Conservation (phyloP, 2,113 vertebrate genomes). For the Hyaena hyaena region DNA sequence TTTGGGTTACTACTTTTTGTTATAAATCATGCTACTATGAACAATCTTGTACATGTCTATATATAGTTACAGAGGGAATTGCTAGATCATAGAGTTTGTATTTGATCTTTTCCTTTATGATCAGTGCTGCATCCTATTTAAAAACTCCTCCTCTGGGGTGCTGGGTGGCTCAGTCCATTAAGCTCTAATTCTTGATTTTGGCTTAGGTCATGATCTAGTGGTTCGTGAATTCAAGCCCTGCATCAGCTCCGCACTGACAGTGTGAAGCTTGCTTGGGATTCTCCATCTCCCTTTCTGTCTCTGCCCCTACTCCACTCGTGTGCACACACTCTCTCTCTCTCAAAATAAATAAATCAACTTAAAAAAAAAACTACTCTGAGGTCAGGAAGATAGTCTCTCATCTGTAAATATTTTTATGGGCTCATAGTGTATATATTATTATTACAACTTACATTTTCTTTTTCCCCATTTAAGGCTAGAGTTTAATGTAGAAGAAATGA, state of each 20-base stretch:
- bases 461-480: not conserved
- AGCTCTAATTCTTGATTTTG: too few species aligned
- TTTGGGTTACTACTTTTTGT: not conserved
- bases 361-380: not conserved
- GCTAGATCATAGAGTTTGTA: not conserved
- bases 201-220: too few species aligned
- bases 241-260: too few species aligned
- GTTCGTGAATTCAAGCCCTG: too few species aligned
- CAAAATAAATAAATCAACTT: too few species aligned
- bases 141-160: not conserved
- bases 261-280: too few species aligned
- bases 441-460: not conserved
- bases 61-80: not conserved
- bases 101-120: conserved; percentile 1
- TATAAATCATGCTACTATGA: not conserved
- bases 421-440: not conserved
- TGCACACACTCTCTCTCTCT: too few species aligned
- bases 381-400: not conserved
- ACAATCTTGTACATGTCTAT: not conserved
- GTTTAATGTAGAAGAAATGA: not conserved
- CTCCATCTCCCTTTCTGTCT: too few species aligned
- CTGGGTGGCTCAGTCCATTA: too few species aligned
- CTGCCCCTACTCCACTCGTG: too few species aligned
- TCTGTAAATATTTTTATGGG: not conserved
- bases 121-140: not conserved